phyloP scores from a whole-genome alignment of 2,888 invertebrate genomes.

The Xestia xanthographa region DNA sequence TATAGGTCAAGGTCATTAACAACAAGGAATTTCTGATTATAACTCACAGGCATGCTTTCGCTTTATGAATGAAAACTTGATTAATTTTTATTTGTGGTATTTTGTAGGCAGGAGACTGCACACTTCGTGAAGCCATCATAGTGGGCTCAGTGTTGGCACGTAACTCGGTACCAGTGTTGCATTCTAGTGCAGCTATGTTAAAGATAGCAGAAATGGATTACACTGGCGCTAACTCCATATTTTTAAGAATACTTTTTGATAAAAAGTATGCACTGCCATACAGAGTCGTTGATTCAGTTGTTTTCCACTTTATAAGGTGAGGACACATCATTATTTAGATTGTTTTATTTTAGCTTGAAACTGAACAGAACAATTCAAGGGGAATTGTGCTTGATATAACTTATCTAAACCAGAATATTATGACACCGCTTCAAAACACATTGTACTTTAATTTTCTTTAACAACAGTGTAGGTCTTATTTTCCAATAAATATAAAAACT shows the following conservation, averaged over 20 bases:
- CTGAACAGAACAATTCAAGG: neutral
- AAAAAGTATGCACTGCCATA: slow-evolving; percentile 99
- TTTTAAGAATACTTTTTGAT: slow-evolving; percentile 97
- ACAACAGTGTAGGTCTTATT: neutral
- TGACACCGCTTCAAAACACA: neutral
- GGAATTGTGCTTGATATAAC: neutral
- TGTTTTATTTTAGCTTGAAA: neutral
- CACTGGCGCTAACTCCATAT: slow-evolving; percentile 98
- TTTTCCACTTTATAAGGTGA: slow-evolving; percentile 98
- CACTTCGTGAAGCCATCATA: slow-evolving; percentile 98
- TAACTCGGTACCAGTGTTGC: slow-evolving; percentile 97
- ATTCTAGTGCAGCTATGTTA: slow-evolving; percentile 98
- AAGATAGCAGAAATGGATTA: slow-evolving; percentile 99
- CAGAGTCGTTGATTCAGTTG: slow-evolving; percentile 97
- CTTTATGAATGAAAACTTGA: neutral
- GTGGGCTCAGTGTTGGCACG: slow-evolving; percentile 97
- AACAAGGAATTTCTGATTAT: neutral
- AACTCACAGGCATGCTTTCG: neutral
- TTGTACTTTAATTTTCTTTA: too few relatives aligned
- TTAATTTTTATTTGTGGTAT: neutral
- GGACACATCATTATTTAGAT: slow-evolving; percentile 10
- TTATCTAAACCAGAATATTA: neutral
- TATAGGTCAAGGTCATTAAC: neutral
- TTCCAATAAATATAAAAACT: neutral
- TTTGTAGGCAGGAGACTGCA: slow-evolving; percentile 96